Conservation (phyloP, 2,888 invertebrate genomes). For the Emmelina monodactyla region DNA sequence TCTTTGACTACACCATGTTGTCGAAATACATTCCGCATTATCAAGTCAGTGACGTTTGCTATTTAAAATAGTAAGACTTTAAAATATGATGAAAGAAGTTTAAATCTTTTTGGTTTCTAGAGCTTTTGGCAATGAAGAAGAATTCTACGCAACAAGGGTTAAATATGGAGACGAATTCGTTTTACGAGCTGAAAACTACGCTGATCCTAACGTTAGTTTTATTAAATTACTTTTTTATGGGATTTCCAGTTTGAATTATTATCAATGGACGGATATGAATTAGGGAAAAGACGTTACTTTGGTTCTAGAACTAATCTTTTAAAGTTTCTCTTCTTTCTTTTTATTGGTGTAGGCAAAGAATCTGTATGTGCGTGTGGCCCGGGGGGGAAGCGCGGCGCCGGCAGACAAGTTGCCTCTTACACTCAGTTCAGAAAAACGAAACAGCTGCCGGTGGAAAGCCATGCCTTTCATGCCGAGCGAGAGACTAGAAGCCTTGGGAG, state of each 20-base stretch:
- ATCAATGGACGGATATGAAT: too few relatives aligned
- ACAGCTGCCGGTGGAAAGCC: constrained; percentile 47
- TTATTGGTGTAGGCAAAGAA: too few relatives aligned
- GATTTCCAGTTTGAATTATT: too few relatives aligned
- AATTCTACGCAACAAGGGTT: constrained; percentile 34
- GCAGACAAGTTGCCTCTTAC: constrained; percentile 43
- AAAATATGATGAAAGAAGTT: too few relatives aligned
- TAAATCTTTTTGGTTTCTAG: too few relatives aligned
- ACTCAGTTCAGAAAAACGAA: constrained; percentile 39
- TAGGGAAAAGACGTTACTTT: too few relatives aligned
- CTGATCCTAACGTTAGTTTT: constrained; percentile 37
- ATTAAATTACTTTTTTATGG: too few relatives aligned
- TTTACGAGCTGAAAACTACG: constrained; percentile 49
- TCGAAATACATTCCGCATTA: constrained; percentile 51
- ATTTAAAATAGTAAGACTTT: too few relatives aligned
- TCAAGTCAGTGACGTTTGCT: too few relatives aligned
- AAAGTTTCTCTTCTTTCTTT: too few relatives aligned
- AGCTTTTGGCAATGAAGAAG: constrained; percentile 21
- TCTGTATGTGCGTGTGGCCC: constrained; percentile 43
- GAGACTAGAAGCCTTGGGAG: constrained; percentile 41
- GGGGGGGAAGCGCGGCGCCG: constrained; percentile 35
- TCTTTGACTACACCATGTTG: constrained; percentile 57
- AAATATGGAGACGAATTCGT: constrained; percentile 55
- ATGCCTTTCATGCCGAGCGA: constrained; percentile 37
- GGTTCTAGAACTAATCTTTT: too few relatives aligned